These are phyloP conservation scores for Margarornis squamiger DNA, from an alignment of 2,797 vertebrate genomes.

Conservation along the genomic window DNA sequence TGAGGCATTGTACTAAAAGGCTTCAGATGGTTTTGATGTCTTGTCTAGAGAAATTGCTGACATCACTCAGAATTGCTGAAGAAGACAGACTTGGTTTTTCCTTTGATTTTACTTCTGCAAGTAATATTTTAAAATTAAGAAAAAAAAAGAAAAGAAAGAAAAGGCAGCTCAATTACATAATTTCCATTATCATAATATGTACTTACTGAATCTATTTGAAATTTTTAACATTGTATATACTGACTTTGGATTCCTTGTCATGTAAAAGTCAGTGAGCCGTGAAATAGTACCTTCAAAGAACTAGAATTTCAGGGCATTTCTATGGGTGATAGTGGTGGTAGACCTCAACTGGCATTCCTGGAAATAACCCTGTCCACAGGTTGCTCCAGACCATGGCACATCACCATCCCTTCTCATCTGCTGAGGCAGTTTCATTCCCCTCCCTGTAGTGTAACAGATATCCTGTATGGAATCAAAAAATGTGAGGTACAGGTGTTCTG, in stretches of 20 bases:
- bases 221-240: neutral
- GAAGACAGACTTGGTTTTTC: neutral
- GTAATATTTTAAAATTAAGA: neutral
- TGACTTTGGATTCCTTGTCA: neutral
- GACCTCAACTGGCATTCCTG: neutral
- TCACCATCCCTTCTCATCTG: neutral
- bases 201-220: neutral
- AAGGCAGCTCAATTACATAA: neutral
- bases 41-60: neutral
- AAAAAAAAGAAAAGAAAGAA: neutral
- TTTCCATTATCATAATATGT: neutral
- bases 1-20: neutral
- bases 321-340: neutral
- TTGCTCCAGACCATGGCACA: neutral
- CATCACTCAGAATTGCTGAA: neutral
- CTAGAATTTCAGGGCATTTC: neutral
- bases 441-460: neutral
- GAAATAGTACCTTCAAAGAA: neutral
- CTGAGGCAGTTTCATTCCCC: neutral
- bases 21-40: neutral
- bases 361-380: neutral
- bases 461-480: neutral
- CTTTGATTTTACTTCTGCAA: neutral
- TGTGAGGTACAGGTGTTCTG: neutral
- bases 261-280: neutral